Percentiles rank a stretch among this genome's conserved stretches.
These are phyloP conservation scores for Steromphala cineraria DNA, from an alignment of 2,888 invertebrate genomes.

Conservation along the genomic window DNA sequence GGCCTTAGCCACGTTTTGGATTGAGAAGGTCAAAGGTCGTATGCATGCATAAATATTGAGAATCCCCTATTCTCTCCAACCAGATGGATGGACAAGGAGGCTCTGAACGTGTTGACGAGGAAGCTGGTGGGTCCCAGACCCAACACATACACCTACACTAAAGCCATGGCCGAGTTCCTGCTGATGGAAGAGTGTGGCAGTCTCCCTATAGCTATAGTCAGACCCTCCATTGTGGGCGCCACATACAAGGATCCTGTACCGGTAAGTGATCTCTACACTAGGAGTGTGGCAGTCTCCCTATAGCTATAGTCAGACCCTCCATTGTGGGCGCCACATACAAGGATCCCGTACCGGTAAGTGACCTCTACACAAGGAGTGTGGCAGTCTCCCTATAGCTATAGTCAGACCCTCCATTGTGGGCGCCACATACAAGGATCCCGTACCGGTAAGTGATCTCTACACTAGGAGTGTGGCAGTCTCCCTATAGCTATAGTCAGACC, in stretches of 20 bases:
- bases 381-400: constrained; percentile 85
- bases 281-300: constrained; percentile 84
- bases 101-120: constrained; percentile 75
- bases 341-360: constrained; percentile 76
- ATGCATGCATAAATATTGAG: no score
- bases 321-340: constrained; percentile 87
- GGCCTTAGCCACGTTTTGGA: no score
- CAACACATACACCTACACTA: constrained; percentile 94
- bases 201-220: constrained; percentile 86
- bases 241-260: constrained; percentile 77
- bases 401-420: constrained; percentile 94
- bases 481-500: constrained; percentile 90
- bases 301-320: constrained; percentile 89
- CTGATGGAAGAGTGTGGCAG: constrained; percentile 84
- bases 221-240: constrained; percentile 95
- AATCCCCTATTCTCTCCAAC: not conserved
- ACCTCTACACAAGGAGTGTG: constrained; percentile 83
- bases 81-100: constrained; percentile 78
- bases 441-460: constrained; percentile 73
- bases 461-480: constrained; percentile 84
- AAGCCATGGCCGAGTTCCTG: constrained; percentile 89
- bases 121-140: constrained; percentile 83
- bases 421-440: constrained; percentile 79
- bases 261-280: constrained; percentile 76
- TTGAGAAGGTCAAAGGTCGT: no score